Evolutionary conservation across 1,140 invertebrate genomes (phyloP), one percentile per base, ranked within the genome.

Genomic region (Cheumatopsyche charites): DNA sequence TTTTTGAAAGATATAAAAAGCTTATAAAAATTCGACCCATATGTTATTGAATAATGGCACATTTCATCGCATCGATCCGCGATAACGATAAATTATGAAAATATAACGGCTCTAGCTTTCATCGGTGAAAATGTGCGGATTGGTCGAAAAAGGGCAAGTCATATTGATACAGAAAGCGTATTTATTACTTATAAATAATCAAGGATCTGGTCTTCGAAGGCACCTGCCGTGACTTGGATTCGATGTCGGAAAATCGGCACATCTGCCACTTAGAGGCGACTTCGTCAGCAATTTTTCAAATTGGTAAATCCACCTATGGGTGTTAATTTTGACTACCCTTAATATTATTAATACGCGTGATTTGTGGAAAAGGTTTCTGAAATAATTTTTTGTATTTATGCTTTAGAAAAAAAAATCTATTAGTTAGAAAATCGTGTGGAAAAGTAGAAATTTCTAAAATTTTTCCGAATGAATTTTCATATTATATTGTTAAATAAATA

Each of bases 241-340:
- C 25, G 23, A 49, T 29, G 26, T 43, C 7, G 52, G 55, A 42
- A 62, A 55, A 58, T 43, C 65, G 63, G 15, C 23, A 61, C 71
- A 72, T 72, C 71, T 72, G 71, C 71, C 71, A 61, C 42, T 63
- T 63, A 63, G 55, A 12, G 11, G 23, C 21, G 19, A 3, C 21
- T 21, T 58, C 21, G 23, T 58, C 23, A 58, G 47, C 47, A 52
- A 17, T 52, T 52, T 52, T 52, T 36, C 9, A 36, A 36, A 36
- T 36, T 36, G 29, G 29, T 36, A 36, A 36, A 36, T 36, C 29
- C 29, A 36, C 29, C 29, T 9, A 9, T 4, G 29, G 29, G 3
- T 36, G 29, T 36, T 36, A 36, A 4, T 36, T 36, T 36, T 36
- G 9, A 36, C 29, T 36, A 36, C 29, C 29, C 29, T 9, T 9